Evolutionary conservation across 1,140 invertebrate genomes (phyloP), one percentile per base, ranked within the genome.

Genomic region (Diachasmimorpha longicaudata): DNA sequence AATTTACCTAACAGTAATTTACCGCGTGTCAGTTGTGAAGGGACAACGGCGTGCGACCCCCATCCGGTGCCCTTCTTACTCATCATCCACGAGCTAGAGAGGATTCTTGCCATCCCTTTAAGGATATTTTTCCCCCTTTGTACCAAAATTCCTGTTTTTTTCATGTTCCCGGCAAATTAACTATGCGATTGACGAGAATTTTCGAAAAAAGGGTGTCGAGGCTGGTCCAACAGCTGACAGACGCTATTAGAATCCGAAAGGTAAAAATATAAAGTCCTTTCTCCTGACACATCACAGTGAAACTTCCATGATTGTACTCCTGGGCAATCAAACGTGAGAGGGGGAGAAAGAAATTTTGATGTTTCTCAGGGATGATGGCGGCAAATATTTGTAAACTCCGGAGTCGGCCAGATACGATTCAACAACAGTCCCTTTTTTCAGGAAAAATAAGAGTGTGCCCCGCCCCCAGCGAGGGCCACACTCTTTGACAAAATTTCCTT

Each of bases 321-420:
- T 2, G n/a, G 14, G 8, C 70, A 44, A 44, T 16, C 13, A 75
- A 21, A 70, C 44, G 55, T 14, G 21, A 19, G 11, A 19, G 23
- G 25, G 36, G 14, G 19, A 19, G 21, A 25, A 74, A 48, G 46
- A 46, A 48, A n/a, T 48, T 31, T 69, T 58, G n/a, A 76, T 71
- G 52, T 76, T 44, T 76, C 74, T 74, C 72, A 68, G 46, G 48
- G 42, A 58, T 39, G 66, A 74, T 72, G 72, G 72, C 73, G 55
- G 77, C 70, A 84, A 83, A 82, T 82, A 81, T 84, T 83, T 81
- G 82, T 83, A 82, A 84, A 82, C 79, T 81, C 76, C 58, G 11
- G 69, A 72, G 31, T 69, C 42, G 71, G 36, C 66, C 70, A 23
- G 19, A 63, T 8, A 78, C 74, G 23, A 74, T 76, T 78, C 70